phyloP scores from a whole-genome alignment of 2,888 invertebrate genomes.

The Ptycholaimellus sp. region DNA sequence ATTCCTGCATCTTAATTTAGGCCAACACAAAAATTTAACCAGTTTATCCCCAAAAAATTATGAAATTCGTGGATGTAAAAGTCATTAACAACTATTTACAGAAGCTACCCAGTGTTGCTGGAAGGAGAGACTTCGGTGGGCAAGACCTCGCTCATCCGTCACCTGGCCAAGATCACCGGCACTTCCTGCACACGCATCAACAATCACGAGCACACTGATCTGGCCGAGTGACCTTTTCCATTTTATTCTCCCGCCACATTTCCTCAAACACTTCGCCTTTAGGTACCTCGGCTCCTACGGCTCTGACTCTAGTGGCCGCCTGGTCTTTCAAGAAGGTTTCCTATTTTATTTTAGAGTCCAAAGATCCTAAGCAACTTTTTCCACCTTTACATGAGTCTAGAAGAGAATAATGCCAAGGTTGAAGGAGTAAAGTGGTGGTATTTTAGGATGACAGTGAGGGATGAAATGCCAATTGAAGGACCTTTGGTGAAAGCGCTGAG shows the following conservation, averaged over 20 bases:
- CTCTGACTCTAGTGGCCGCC: conserved; percentile 54
- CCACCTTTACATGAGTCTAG: too few species aligned
- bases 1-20: too few species aligned
- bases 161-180: conserved; percentile 68
- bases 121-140: conserved; percentile 98
- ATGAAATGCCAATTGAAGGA: conserved; percentile 32
- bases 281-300: conserved; percentile 90
- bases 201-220: conserved; percentile 95
- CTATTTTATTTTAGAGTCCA: too few species aligned
- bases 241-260: not conserved
- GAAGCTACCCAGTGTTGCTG: conserved; percentile 51
- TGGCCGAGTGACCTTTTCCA: conserved; percentile 28
- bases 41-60: not conserved
- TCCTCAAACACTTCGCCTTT: conserved; percentile 26
- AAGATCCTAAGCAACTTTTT: too few species aligned
- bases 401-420: too few species aligned
- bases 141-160: conserved; percentile 84
- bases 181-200: conserved; percentile 82
- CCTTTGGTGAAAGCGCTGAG: conserved; percentile 87
- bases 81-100: too few species aligned
- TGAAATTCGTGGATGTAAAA: too few species aligned
- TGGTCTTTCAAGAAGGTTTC: conserved; percentile 61
- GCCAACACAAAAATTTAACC: not conserved
- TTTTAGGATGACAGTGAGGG: too few species aligned
- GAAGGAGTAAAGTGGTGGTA: too few species aligned